Evolutionary conservation across 2,888 invertebrate species (phyloP), one percentile per base, ranked within the genome.

Genomic region (Aleiodes testaceus): DNA sequence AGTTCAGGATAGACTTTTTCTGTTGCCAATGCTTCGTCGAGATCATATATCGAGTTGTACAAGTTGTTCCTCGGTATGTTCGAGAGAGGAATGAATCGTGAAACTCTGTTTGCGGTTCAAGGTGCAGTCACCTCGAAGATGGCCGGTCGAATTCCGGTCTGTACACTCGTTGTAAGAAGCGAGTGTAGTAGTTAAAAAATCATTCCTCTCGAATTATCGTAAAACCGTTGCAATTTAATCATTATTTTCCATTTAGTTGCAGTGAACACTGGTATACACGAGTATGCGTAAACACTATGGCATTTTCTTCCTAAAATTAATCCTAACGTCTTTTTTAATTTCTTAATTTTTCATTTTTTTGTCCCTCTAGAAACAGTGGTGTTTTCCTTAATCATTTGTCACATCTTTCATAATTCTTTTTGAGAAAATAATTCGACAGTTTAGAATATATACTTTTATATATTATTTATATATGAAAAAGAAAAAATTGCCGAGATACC

Each of bases 111-210:
- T 52, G 64, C 49, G 73, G 81, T 81, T 80, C 81, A 82, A 83
- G 81, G 81, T 83, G 82, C 81, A 82, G 78, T 83, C 80, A 81
- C 81, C 84, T 82, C 79, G 66, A 74, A 77, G 74, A 77, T 78
- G 76, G 65, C 73, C 59, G 68, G 69, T 72, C 74, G 72, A 78
- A 79, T 78, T 78, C 76, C 78, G 72, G 45, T 66, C 75, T 69
- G 76, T 76, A 78, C 74, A 78, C 75, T 78, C 78, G 49, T 70
- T 45, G 66, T 67, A 69, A 74, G 74, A 75, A 75, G 65, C 72
- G 50, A 47, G 66, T 59, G 20, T 61, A 63, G 50, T 66, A 71
- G 61, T 22, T 55, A n/a, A 55, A 22, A 53, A 53, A 53, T 53
- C 30, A 26, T 22, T 14, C 53, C 26, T n/a, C 26, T 30, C n/a